A percentile compares a stretch with the other conserved stretches of the same genome.
Evolutionary conservation across 2,797 vertebrate species (phyloP).

Genomic region (Sandelia bainsii): DNA sequence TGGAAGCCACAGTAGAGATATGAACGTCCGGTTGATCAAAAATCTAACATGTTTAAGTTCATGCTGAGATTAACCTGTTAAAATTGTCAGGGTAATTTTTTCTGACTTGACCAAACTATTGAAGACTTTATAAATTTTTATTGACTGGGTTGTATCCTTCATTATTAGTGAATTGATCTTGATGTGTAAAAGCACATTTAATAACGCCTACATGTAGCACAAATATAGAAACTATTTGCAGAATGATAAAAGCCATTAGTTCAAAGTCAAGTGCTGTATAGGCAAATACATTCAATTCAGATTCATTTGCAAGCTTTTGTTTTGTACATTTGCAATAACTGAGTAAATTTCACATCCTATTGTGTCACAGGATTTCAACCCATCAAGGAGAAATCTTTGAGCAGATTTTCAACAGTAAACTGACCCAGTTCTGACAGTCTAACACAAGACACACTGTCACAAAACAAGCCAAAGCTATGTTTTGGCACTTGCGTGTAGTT

Average conservation of each 20-base stretch:
- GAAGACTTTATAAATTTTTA: no score
- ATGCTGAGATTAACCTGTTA: neutral
- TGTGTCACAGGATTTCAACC: constrained; percentile 44
- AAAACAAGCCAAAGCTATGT: constrained; percentile 62
- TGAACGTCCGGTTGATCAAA: neutral
- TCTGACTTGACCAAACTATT: neutral
- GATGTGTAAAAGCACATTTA: neutral
- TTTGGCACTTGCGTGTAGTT: constrained; percentile 64
- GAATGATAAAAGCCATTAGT: neutral
- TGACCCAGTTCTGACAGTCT: constrained; percentile 77
- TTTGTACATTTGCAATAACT: constrained; percentile 12
- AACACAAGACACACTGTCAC: constrained; percentile 59
- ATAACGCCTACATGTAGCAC: neutral
- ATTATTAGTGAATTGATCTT: neutral
- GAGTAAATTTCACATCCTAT: constrained; percentile 29
- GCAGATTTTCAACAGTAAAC: constrained; percentile 58
- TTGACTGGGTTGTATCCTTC: neutral
- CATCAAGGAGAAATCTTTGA: constrained; percentile 45
- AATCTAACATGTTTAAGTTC: neutral
- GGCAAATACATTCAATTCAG: neutral
- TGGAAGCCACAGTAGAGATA: no score
- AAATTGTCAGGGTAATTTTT: neutral
- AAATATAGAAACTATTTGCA: neutral
- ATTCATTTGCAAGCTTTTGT: constrained; percentile 16
- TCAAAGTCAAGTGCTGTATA: neutral